Evolutionary conservation across 2,888 invertebrate species (phyloP), one percentile per base, ranked within the genome.

Genomic region (Chrysina gloriosa): DNA sequence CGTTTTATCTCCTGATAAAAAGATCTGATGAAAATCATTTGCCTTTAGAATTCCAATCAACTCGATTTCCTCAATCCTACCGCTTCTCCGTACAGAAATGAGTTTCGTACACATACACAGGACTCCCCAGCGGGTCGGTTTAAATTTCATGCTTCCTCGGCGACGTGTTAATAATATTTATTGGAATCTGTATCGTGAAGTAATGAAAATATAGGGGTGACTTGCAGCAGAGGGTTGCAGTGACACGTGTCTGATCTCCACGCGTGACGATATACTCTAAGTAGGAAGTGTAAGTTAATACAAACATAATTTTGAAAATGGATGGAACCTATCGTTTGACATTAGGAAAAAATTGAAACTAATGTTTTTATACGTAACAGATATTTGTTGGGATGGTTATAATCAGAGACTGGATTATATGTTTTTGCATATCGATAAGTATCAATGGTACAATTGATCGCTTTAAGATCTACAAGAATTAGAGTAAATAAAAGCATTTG

Each of bases 101-200:
- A 16, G 39, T 39, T 9, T 45, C 45, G 9, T 7, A 11, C 19
- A 45, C 42, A 6, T 45, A 45, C 45, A 16, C 16, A 45, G 19
- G 31, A 19, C 23, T 50, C 52, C 52, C 27, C 16, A 16, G 31
- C 21, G 50, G 31, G 36, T 65, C 52, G 39, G 25, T 68, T 68
- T 47, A 68, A 68, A 68, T 68, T 68, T 68, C 45, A 68, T 54
- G 68, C 54, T 54, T 68, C 63, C 54, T 63, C 67, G 47, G 45
- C 39, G 68, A 54, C 19, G 68, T 54, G 68, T 68, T 68, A 64
- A 68, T 64, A 68, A 68, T 56, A 63, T 63, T 63, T 68, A 68
- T 68, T 68, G 68, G 68, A 68, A 68, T 68, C 45, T 54, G 68
- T 54, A 56, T 47, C 63, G 45, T 48, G 45, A 9, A 47, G 68